These are phyloP conservation scores for Chymomyza amoena DNA, from an alignment of 2,888 invertebrate genomes.

Conservation along the genomic window DNA sequence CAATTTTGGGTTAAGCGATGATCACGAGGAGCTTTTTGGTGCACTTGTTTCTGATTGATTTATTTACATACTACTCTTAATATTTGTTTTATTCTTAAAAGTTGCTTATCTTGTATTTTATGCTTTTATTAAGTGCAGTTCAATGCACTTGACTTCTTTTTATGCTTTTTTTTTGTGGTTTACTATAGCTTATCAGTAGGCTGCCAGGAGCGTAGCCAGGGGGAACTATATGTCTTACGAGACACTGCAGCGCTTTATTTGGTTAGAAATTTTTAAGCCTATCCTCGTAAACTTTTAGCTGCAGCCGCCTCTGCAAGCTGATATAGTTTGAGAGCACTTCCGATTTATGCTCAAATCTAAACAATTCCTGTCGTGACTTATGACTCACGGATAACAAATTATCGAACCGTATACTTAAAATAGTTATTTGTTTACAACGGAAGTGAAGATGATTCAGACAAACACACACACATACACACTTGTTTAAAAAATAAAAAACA, in stretches of 20 bases:
- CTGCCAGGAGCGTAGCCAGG: not conserved
- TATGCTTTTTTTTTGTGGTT: conserved; percentile 19
- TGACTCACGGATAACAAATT: conserved; percentile 35
- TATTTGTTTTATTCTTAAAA: not conserved
- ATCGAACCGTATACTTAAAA: conserved; percentile 41
- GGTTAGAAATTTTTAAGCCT: not conserved
- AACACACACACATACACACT: conserved; percentile 27
- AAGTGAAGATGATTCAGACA: conserved; percentile 42
- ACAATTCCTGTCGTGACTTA: conserved; percentile 42
- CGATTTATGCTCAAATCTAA: conserved; percentile 48
- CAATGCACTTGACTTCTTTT: conserved; percentile 48
- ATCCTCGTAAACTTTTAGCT: not conserved
- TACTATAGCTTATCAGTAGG: not conserved
- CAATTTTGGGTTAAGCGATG: conserved; percentile 19
- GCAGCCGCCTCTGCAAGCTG: conserved; percentile 9
- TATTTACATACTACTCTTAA: conserved; percentile 6
- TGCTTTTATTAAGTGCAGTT: conserved; percentile 40
- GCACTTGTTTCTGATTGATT: conserved; percentile 5
- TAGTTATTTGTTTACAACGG: conserved; percentile 30
- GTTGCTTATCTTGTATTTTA: conserved; percentile 13
- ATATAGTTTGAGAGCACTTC: conserved; percentile 35
- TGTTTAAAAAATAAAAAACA: conserved; percentile 22
- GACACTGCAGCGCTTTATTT: no score
- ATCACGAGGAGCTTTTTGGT: not conserved
- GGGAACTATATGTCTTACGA: not conserved